Conservation (phyloP, 2,797 vertebrate genomes). For the Threskiornis aethiopicus region DNA sequence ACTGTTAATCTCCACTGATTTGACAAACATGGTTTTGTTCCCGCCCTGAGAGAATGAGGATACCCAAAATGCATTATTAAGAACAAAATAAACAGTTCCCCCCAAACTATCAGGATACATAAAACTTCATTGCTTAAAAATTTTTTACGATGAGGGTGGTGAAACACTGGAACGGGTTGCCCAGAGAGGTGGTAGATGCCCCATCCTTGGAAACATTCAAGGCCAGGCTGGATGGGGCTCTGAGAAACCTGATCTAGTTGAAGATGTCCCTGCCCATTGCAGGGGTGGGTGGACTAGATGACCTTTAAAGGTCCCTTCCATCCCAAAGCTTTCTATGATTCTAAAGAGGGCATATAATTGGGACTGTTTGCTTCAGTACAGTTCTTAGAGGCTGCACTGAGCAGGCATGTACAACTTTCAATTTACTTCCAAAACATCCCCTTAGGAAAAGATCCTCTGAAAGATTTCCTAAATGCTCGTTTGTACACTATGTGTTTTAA, state of each 20-base stretch:
- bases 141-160: no score
- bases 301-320: no score
- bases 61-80: not conserved
- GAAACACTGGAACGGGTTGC: no score
- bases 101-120: not conserved
- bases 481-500: conserved; percentile 49
- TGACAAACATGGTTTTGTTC: not conserved
- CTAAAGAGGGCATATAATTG: not conserved
- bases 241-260: no score
- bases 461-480: conserved; percentile 20
- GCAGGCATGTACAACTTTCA: not conserved
- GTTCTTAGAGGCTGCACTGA: not conserved
- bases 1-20: not conserved
- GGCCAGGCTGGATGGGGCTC: no score
- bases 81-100: not conserved
- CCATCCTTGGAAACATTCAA: no score
- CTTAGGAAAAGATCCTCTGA: not conserved
- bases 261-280: no score
- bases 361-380: not conserved
- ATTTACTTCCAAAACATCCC: conserved; percentile 25
- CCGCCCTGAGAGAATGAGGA: not conserved
- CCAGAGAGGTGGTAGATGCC: no score
- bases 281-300: no score
- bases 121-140: not conserved
- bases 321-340: no score